Evolutionary conservation across 2,888 invertebrate genomes (phyloP), one percentile per base, ranked within the genome.

Genomic region (Sinhomidia bicolor): DNA sequence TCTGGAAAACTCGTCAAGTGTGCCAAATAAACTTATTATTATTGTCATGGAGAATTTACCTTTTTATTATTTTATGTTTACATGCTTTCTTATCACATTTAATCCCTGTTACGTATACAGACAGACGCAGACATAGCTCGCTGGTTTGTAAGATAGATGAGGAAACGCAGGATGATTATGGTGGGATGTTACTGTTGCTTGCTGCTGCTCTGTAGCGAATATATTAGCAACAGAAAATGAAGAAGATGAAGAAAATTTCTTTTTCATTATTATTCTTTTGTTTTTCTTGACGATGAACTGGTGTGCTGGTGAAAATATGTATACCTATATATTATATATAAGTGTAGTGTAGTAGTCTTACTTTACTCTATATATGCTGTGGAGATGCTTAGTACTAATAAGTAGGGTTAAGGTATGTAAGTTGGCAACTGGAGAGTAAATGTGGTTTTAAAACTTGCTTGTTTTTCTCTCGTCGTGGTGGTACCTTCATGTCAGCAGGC

Each of bases 391-490:
- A 26, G 23, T 26, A 65, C 3, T n/a, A 65, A n/a, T n/a, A n/a
- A n/a, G n/a, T n/a, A n/a, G n/a, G n/a, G n/a, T n/a, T n/a, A n/a
- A n/a, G n/a, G n/a, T n/a, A n/a, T n/a, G n/a, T n/a, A n/a, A n/a
- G n/a, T n/a, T n/a, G n/a, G n/a, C n/a, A n/a, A n/a, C n/a, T n/a
- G n/a, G n/a, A n/a, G n/a, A n/a, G 47, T 7, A 2, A 0, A 44
- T 47, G 36, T 29, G 54, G 51, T 41, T 74, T 62, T 71, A 32
- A 14, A 74, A 83, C 23, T 83, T 71, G 51, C 71, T 68, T 65
- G 36, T 71, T 71, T 82, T 32, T 71, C 36, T 71, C 7, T 20
- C 17, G 12, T 14, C 26, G 20, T n/a, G 17, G 14, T 26, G 9
- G 17, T 71, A 65, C 26, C n/a, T n/a, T 65, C n/a, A 32, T 68